A percentile compares a stretch with the other conserved stretches of the same genome.
phyloP scores from a whole-genome alignment of 1,140 invertebrate species.

The Hycleus phaleratus region DNA sequence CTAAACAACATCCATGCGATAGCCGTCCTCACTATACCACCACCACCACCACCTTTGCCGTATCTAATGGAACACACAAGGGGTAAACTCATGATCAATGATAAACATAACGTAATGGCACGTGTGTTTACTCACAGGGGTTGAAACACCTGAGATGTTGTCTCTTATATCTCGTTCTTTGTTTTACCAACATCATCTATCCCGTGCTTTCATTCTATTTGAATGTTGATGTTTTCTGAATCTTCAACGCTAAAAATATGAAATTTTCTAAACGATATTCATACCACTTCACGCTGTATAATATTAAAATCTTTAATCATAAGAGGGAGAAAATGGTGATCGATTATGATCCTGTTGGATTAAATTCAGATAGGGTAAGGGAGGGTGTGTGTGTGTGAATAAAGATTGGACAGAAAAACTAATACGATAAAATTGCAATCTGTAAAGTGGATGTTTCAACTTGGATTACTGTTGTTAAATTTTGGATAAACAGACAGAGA shows the following conservation, averaged over 20 bases:
- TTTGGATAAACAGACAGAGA: too few species aligned
- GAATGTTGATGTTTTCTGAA: background rate
- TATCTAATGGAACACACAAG: slow-evolving; percentile 19
- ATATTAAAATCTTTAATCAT: background rate
- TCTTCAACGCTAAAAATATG: slow-evolving; percentile 1
- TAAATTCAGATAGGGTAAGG: background rate
- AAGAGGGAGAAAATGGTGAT: background rate
- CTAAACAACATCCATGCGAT: too few species aligned
- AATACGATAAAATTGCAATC: too few species aligned
- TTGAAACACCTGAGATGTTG: slow-evolving; percentile 16
- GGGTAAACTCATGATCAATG: slow-evolving; percentile 16
- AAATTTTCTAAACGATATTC: background rate
- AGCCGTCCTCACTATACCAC: background rate
- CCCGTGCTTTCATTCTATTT: background rate
- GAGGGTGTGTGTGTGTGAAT: too few species aligned
- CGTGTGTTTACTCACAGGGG: slow-evolving; percentile 14
- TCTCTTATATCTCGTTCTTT: background rate
- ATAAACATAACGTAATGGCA: slow-evolving; percentile 21
- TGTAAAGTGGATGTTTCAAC: too few species aligned
- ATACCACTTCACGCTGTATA: background rate
- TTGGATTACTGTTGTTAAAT: too few species aligned
- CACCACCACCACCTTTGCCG: slow-evolving; percentile 1
- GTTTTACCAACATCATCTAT: too few species aligned
- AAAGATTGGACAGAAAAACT: too few species aligned
- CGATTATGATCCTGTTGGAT: slow-evolving; percentile 4